Evolutionary conservation across 2,797 vertebrate genomes (phyloP), one percentile per base, ranked within the genome.

Genomic region (Dendrocincla fuliginosa): DNA sequence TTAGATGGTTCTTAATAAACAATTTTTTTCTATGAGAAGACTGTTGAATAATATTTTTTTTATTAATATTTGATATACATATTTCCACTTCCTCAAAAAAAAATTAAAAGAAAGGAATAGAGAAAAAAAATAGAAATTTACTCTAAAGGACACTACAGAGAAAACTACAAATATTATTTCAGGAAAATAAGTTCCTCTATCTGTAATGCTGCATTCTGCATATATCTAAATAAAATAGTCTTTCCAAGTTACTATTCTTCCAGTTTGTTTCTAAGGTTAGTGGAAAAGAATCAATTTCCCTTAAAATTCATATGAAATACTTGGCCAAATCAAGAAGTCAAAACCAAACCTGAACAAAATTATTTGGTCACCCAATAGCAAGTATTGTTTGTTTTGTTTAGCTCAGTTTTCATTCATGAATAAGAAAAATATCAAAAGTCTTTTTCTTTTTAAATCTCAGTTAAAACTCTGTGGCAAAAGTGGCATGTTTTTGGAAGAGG

Each of bases 381-480:
- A 78, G n/a, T 14, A 4, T 6, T 16, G 4, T 15, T 61, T 33
- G 17, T 52, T 78, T 52, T 35, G 4, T 77, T 81, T 7, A 6
- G 30, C 30, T 81, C 5, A 16, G 2, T 39, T 80, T 37, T 74
- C 4, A 59, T 68, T 71, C 23, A 52, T n/a, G 2, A 27, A 44
- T 23, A 5, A 30, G 33, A 69, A 55, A 22, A 52, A 9, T 7
- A 14, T 63, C 9, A 39, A 50, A 4, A 4, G 2, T 2, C 0
- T 35, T 75, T 22, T 50, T 33, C 2, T 39, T 69, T 53, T 25
- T 2, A 25, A 50, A 60, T 44, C 5, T 44, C 10, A 6, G 2
- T 59, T 60, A 57, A 83, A 76, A 85, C 3, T 22, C 14, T 12
- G 3, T 35, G n/a, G 5, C 3, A 71, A 84, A 84, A 75, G 11